phyloP scores from a whole-genome alignment of 2,888 invertebrate species.

The Mythimna ferrago region DNA sequence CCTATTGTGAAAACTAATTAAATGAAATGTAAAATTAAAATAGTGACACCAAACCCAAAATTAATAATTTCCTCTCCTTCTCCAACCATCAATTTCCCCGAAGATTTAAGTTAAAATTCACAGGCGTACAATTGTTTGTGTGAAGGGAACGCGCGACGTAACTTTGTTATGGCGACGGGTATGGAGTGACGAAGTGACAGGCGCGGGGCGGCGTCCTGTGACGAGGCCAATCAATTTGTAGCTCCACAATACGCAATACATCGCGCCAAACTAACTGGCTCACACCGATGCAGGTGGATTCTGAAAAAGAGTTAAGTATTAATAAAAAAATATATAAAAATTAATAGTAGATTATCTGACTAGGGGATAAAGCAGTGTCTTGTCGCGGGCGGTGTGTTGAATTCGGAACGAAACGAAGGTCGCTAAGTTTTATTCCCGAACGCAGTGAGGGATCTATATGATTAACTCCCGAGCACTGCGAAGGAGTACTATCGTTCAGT shows the following conservation, averaged over 20 bases:
- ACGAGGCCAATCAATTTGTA: conserved; percentile 89
- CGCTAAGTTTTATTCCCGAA: no score
- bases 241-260: conserved; percentile 86
- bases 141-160: conserved; percentile 23
- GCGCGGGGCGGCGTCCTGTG: conserved; percentile 83
- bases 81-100: conserved; percentile 28
- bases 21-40: neutral
- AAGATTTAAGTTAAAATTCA: conserved; percentile 40
- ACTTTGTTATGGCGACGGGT: conserved; percentile 59
- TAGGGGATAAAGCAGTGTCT: no score
- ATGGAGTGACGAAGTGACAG: conserved; percentile 86
- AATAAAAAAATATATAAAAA: no score
- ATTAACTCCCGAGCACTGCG: no score
- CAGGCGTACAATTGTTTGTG: conserved; percentile 35
- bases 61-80: conserved; percentile 1
- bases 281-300: conserved; percentile 76
- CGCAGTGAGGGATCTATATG: no score
- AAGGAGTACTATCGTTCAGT: no score
- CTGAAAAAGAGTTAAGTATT: conserved; percentile 52
- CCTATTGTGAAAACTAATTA: no score
- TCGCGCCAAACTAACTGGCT: conserved; percentile 83
- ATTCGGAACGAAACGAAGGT: no score
- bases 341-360: no score
- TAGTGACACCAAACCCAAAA: neutral
- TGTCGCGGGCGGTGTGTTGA: no score